Evolutionary conservation across 2,797 vertebrate genomes (phyloP).

Genomic region (Danio aesculapii): DNA sequence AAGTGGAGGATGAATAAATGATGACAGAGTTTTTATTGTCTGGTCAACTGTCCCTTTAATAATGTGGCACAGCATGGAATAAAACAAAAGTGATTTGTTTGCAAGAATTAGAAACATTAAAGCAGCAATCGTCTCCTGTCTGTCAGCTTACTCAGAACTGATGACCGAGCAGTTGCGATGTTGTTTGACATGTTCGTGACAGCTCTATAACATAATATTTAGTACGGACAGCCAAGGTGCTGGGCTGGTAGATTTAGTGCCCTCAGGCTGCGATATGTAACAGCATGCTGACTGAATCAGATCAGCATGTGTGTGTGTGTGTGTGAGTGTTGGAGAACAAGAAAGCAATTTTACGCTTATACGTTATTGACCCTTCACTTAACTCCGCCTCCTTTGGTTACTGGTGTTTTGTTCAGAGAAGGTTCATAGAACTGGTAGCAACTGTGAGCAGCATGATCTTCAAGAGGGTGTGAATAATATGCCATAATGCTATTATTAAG

Average conservation of each 20-base stretch:
- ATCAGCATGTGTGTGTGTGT: slow-evolving; percentile 23
- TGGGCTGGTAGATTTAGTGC: slow-evolving; percentile 14
- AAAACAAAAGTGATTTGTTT: neutral
- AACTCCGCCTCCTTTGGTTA: neutral
- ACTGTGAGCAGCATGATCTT: neutral
- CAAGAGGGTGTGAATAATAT: neutral
- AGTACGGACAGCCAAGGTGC: slow-evolving; percentile 26
- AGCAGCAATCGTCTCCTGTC: neutral
- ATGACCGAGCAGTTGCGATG: slow-evolving; percentile 15
- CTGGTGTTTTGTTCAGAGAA: neutral
- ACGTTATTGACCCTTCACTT: neutral
- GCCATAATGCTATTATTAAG: neutral
- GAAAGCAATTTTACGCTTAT: neutral
- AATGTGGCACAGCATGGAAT: neutral
- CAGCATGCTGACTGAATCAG: slow-evolving; percentile 49
- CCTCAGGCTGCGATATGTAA: slow-evolving; percentile 30
- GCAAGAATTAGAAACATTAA: neutral
- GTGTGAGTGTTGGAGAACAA: neutral
- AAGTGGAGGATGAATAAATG: too few species aligned
- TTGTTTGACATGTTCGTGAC: slow-evolving; percentile 15
- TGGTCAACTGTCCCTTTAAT: neutral
- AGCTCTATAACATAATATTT: slow-evolving; percentile 12
- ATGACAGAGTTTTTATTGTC: too few species aligned
- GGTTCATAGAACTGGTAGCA: neutral
- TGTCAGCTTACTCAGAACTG: slow-evolving; percentile 2